A percentile compares a stretch with the other conserved stretches of the same genome.
Evolutionary conservation across 2,113 vertebrate species (phyloP).

Genomic region (Echinops telfairi): DNA sequence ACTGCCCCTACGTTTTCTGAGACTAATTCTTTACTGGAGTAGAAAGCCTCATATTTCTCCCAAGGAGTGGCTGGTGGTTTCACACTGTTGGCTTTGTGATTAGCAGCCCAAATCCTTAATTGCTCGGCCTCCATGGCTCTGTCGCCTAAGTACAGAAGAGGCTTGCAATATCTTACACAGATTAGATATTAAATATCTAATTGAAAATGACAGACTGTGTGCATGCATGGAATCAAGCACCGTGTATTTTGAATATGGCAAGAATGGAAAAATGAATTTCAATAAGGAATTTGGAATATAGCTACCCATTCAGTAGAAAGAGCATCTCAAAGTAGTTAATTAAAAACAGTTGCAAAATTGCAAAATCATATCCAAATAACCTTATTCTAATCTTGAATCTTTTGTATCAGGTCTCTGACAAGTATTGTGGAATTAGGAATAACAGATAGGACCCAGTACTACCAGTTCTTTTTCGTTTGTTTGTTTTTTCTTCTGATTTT

Average conservation of each 20-base stretch:
- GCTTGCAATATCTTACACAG: background rate
- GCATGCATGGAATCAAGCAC: background rate
- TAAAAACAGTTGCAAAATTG: background rate
- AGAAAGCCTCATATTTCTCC: too few species aligned
- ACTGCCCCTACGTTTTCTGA: too few species aligned
- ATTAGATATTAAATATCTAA: constrained; percentile 8
- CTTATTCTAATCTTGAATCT: background rate
- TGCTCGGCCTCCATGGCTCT: too few species aligned
- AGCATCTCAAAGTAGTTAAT: background rate
- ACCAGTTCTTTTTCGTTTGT: background rate
- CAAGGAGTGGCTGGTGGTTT: too few species aligned
- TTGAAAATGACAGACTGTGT: background rate
- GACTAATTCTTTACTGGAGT: too few species aligned
- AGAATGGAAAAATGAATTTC: background rate
- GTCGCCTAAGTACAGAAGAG: background rate
- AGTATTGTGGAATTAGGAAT: background rate
- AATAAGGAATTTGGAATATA: background rate
- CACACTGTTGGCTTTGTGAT: too few species aligned
- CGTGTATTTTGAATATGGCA: background rate
- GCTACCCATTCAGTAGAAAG: background rate
- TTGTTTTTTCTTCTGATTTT: background rate
- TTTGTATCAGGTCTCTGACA: background rate
- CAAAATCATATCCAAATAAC: background rate
- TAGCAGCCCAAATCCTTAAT: too few species aligned
- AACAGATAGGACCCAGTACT: background rate